Evolutionary conservation across 2,797 vertebrate species (phyloP).

Genomic region (Staurois parvus): DNA sequence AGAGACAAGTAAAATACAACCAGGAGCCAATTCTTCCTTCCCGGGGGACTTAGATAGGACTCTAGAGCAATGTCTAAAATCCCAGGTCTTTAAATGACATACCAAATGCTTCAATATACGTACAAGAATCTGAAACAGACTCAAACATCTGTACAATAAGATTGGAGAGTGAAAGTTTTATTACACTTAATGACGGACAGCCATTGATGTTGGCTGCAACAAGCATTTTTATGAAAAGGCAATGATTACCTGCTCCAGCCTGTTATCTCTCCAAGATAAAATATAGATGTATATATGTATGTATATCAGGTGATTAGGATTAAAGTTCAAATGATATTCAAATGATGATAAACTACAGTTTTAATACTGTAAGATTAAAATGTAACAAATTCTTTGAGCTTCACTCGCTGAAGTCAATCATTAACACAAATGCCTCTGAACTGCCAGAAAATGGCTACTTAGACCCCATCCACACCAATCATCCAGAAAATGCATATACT

Average conservation of each 20-base stretch:
- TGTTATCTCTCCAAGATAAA: conserved; percentile 11
- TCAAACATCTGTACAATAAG: conserved; percentile 40
- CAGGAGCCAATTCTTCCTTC: neutral
- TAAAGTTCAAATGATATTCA: conserved; percentile 35
- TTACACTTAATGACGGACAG: conserved; percentile 50
- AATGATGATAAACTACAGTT: neutral
- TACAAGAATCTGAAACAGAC: conserved; percentile 15
- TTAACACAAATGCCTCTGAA: neutral
- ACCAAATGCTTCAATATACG: neutral
- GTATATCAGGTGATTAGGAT: conserved; percentile 12
- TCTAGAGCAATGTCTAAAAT: neutral
- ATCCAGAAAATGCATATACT: too few relatives aligned
- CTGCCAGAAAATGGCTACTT: too few relatives aligned
- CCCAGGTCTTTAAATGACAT: neutral
- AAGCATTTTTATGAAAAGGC: conserved; percentile 40
- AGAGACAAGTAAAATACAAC: conserved; percentile 1
- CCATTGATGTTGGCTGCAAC: conserved; percentile 35
- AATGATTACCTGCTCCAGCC: conserved; percentile 32
- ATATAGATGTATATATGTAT: neutral
- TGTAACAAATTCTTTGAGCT: neutral
- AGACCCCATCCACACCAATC: too few relatives aligned
- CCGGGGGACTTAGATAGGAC: neutral
- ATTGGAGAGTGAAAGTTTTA: conserved; percentile 43
- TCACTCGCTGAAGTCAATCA: neutral
- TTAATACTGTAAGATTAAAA: neutral